phyloP scores from a whole-genome alignment of 2,113 vertebrate species.

The Gavia stellata region DNA sequence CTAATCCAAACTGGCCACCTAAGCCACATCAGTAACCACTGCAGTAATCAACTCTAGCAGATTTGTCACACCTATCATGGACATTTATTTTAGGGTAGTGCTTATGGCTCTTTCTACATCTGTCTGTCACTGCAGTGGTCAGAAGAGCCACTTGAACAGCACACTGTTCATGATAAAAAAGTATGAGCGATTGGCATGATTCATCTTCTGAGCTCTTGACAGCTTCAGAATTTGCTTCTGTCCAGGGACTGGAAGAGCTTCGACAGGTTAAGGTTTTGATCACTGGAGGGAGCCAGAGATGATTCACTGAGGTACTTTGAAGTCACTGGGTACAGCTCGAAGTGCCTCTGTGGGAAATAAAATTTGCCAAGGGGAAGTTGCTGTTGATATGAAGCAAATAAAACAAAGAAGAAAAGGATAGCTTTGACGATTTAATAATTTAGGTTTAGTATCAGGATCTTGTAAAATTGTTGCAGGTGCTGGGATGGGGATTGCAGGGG shows the following conservation, averaged over 20 bases:
- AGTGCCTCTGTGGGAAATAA: neutral
- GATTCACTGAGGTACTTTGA: neutral
- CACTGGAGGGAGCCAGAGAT: neutral
- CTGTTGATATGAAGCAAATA: neutral
- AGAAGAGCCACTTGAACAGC: neutral
- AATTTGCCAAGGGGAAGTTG: neutral
- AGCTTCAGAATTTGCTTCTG: neutral
- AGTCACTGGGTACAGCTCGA: neutral
- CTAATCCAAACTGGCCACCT: neutral
- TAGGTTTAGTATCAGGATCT: neutral
- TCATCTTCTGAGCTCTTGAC: neutral
- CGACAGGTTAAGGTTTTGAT: neutral
- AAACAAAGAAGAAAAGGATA: neutral
- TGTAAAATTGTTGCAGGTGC: neutral
- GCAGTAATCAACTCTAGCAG: neutral
- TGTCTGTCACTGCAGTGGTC: neutral
- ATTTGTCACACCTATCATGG: neutral
- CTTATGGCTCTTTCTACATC: neutral
- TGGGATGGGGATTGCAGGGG: neutral
- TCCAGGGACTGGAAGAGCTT: neutral
- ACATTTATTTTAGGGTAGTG: neutral
- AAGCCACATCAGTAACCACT: neutral
- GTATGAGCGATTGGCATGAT: neutral
- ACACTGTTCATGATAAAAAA: neutral
- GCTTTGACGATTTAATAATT: slow-evolving; percentile 16